Percentiles rank a stretch among this genome's conserved stretches.
Evolutionary conservation across 2,113 vertebrate genomes (phyloP).

Genomic region (Balaeniceps rex): DNA sequence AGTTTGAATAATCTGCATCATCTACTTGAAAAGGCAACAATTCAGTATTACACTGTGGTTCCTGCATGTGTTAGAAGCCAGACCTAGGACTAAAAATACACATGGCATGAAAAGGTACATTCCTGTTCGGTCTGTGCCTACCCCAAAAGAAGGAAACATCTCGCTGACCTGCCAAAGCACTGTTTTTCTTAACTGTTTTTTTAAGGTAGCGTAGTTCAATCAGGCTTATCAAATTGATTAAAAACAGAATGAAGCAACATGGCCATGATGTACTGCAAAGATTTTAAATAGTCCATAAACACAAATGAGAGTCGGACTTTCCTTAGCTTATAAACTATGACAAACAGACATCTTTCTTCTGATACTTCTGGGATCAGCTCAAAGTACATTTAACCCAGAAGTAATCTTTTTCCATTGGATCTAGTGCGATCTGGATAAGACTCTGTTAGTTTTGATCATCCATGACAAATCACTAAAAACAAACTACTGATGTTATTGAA

Average conservation of each 20-base stretch:
- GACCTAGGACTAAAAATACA: slow-evolving; percentile 27
- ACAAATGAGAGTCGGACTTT: not conserved
- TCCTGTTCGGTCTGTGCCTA: not conserved
- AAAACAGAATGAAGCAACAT: not conserved
- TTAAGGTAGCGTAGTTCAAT: not conserved
- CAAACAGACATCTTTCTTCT: not conserved
- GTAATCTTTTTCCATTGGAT: not conserved
- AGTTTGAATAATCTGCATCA: not conserved
- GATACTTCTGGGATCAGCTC: not conserved
- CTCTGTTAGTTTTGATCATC: not conserved
- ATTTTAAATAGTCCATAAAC: not conserved
- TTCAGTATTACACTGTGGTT: not conserved
- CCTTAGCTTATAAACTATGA: not conserved
- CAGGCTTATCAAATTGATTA: not conserved
- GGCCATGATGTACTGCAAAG: not conserved
- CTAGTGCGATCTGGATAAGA: not conserved
- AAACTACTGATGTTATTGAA: not conserved
- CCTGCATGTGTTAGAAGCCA: slow-evolving; percentile 15
- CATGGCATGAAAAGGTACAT: slow-evolving; percentile 8
- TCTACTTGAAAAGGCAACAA: slow-evolving; percentile 17
- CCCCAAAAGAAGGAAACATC: not conserved
- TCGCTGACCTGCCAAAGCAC: not conserved
- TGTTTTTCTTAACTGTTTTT: not conserved
- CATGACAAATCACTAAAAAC: not conserved
- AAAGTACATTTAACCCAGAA: not conserved